Evolutionary conservation across 1,140 invertebrate genomes (phyloP).

Genomic region (Bombus consobrinus): DNA sequence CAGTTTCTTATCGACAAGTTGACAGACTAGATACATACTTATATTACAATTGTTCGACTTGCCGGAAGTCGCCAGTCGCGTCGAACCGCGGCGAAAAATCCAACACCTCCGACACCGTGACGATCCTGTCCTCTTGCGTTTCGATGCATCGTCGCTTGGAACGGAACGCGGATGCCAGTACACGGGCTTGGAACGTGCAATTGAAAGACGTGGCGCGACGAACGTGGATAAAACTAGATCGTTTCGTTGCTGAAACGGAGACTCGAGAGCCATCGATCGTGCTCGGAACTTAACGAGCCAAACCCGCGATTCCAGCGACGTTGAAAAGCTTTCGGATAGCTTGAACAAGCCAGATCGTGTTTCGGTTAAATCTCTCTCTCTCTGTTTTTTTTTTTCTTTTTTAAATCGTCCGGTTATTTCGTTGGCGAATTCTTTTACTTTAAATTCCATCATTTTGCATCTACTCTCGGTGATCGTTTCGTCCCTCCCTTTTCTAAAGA

Average conservation of each 20-base stretch:
- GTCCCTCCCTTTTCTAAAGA: background rate
- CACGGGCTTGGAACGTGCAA: background rate
- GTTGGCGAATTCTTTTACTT: background rate
- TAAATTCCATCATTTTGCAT: background rate
- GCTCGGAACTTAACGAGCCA: background rate
- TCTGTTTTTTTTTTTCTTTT: too few species aligned
- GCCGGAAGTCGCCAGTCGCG: slow-evolving; percentile 45
- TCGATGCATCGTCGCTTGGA: background rate
- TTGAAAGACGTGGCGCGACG: slow-evolving; percentile 19
- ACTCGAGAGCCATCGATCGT: background rate
- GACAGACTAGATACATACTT: slow-evolving; percentile 56
- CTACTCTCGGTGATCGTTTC: background rate
- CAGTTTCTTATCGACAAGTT: slow-evolving; percentile 39
- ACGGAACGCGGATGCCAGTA: background rate
- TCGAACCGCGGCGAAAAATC: slow-evolving; percentile 10
- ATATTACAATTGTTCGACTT: slow-evolving; percentile 52
- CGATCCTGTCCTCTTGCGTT: background rate
- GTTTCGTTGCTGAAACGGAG: background rate
- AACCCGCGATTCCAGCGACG: background rate
- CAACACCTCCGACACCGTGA: background rate
- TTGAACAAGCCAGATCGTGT: background rate
- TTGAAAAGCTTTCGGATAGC: background rate
- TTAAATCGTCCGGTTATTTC: background rate
- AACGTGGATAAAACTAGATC: slow-evolving; percentile 9
- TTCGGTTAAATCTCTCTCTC: background rate